Base-by-base conservation (phyloP, 2,113 vertebrate species). In the Macquaria ambigua region DNA sequence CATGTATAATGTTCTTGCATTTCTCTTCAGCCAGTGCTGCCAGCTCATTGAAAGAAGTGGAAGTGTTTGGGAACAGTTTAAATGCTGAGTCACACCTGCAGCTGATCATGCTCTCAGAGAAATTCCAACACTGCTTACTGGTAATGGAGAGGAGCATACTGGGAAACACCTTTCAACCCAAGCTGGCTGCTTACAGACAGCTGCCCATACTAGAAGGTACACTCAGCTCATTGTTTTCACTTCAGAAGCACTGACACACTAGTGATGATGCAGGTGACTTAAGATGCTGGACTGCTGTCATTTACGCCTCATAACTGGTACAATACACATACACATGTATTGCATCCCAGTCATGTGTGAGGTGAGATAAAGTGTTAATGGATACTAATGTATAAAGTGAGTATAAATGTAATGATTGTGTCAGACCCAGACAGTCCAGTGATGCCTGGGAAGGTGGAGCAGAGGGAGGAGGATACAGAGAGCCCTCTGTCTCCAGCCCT, bases 91-190 rank as follows among this genome's bases (percentile, higher is more conserved):
- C 90, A 9, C 87, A 84, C 0, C 56, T 94, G 62, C 94, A 96
- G 62, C 37, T 87, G 18, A 89, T 97, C 76, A 4, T 97, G 16
- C 92, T 93, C 66, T 97, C 96, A 21, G 96, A 96, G 52, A 96
- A 86, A 20, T 96, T 99, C 81, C 93, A 93, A 8, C 93, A 96
- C 41, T 78, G 92, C 74, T 93, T 98, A 28, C 92, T 96, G 85
- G 93, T 96, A 69, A 96, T 98, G 97, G 98, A 99, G 92, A 95
- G 96, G 52, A 92, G 94, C 76, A 71, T 99, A 31, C 94, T 97
- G 90, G 92, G 95, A 79, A 99, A 98, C 74, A 92, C 93, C 77
- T 96, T 96, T 56, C 97, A 98, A 20, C 89, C 94, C 46, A 96
- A 96, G 70, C 94, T 98, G 23, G 97, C 98, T 76, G 93, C 94